These are phyloP conservation scores for Zosterops japonicus DNA, from an alignment of 2,113 vertebrate species.

Conservation along the genomic window DNA sequence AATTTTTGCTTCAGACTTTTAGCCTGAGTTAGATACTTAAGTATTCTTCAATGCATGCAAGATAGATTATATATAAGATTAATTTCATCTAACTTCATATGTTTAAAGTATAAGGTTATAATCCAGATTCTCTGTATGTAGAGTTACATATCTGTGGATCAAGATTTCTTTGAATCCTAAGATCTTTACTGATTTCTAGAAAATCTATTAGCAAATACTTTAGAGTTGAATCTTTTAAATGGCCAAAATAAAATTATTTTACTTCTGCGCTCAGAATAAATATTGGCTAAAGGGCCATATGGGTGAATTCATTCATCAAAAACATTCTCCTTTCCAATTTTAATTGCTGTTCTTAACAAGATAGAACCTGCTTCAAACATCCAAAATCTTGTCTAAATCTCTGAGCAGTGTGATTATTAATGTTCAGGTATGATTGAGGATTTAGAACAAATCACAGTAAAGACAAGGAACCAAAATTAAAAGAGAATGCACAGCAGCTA, in stretches of 20 bases:
- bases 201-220: neutral
- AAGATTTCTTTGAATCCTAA: neutral
- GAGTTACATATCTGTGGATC: neutral
- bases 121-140: neutral
- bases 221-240: neutral
- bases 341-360: neutral
- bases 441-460: neutral
- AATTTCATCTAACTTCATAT: neutral
- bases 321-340: neutral
- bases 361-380: neutral
- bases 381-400: neutral
- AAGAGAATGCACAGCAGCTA: neutral
- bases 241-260: neutral
- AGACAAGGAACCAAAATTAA: neutral
- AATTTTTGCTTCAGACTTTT: neutral
- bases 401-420: neutral
- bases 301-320: neutral
- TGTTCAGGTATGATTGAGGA: neutral
- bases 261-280: neutral
- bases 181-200: neutral
- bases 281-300: neutral
- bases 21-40: neutral
- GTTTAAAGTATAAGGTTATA: neutral
- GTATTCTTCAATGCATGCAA: neutral
- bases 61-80: neutral